A percentile compares a stretch with the other conserved stretches of the same genome.
Evolutionary conservation across 1,140 invertebrate species (phyloP).

Genomic region (Aethina tumida): DNA sequence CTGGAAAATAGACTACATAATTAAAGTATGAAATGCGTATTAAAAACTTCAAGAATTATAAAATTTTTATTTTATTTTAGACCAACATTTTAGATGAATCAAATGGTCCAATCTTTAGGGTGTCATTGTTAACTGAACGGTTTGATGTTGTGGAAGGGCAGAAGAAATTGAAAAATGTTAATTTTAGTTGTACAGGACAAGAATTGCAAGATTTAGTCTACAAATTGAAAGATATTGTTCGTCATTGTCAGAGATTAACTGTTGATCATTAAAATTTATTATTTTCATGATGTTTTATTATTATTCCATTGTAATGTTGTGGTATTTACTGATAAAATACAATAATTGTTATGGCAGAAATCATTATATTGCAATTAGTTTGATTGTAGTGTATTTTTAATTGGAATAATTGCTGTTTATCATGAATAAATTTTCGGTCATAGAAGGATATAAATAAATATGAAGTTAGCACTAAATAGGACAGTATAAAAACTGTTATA

Average conservation of each 20-base stretch:
- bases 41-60: slow-evolving; percentile 10
- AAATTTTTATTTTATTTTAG: slow-evolving; percentile 33
- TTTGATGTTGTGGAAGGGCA: slow-evolving; percentile 35
- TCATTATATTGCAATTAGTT: too few species aligned
- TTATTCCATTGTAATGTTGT: too few species aligned
- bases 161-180: slow-evolving; percentile 38
- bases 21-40: slow-evolving; percentile 36
- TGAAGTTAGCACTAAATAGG: too few species aligned
- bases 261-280: slow-evolving; percentile 11
- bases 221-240: slow-evolving; percentile 52
- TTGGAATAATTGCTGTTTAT: too few species aligned
- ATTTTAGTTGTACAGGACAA: slow-evolving; percentile 49
- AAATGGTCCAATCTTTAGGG: slow-evolving; percentile 36
- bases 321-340: too few species aligned
- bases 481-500: too few species aligned
- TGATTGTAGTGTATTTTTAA: too few species aligned
- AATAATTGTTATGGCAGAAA: too few species aligned
- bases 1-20: slow-evolving; percentile 51
- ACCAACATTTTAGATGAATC: slow-evolving; percentile 33
- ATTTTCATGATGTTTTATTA: not conserved
- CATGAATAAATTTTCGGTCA: too few species aligned
- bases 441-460: too few species aligned
- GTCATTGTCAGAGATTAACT: slow-evolving; percentile 47
- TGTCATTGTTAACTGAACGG: slow-evolving; percentile 34
- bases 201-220: slow-evolving; percentile 56